Percentiles rank a stretch among this genome's conserved stretches.
Evolutionary conservation across 2,888 invertebrate genomes (phyloP).

Genomic region (Hydraecia micacea): DNA sequence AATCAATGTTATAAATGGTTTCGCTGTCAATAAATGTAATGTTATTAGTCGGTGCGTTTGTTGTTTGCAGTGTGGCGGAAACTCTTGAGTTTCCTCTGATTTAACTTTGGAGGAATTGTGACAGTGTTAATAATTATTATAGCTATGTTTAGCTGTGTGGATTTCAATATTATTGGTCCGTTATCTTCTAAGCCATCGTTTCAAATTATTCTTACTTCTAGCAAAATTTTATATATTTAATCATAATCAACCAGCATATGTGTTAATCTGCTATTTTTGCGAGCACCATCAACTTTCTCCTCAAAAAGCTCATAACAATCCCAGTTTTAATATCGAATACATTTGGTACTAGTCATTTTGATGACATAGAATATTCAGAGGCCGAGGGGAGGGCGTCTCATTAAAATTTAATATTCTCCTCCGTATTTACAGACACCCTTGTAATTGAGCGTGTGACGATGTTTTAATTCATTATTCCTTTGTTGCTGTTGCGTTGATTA

Average conservation of each 20-base stretch:
- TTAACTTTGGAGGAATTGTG: conserved; percentile 11
- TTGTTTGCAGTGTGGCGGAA: conserved; percentile 39
- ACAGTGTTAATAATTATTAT: conserved; percentile 20
- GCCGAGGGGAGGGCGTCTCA: conserved; percentile 52
- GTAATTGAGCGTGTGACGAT: conserved; percentile 66
- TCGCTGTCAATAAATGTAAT: conserved; percentile 54
- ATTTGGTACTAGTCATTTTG: conserved; percentile 50
- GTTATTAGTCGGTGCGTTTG: conserved; percentile 49
- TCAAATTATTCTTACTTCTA: not conserved
- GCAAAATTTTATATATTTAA: not conserved
- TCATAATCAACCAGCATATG: not conserved
- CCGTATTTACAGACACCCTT: conserved; percentile 65
- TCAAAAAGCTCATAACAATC: conserved; percentile 5
- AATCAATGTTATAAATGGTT: conserved; percentile 61
- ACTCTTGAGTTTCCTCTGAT: conserved; percentile 27
- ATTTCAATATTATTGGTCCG: not conserved
- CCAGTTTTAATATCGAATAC: conserved; percentile 43
- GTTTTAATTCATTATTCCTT: conserved; percentile 63
- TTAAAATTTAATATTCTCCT: conserved; percentile 69
- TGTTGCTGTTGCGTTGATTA: conserved; percentile 61
- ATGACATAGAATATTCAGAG: conserved; percentile 64
- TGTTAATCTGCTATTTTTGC: not conserved
- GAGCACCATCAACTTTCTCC: not conserved
- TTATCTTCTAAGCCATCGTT: not conserved
- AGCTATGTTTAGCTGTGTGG: not conserved